These are phyloP conservation scores for Parazoanthus atlanticus DNA, from an alignment of 92 coral and sea anemone species.

Conservation along the genomic window DNA sequence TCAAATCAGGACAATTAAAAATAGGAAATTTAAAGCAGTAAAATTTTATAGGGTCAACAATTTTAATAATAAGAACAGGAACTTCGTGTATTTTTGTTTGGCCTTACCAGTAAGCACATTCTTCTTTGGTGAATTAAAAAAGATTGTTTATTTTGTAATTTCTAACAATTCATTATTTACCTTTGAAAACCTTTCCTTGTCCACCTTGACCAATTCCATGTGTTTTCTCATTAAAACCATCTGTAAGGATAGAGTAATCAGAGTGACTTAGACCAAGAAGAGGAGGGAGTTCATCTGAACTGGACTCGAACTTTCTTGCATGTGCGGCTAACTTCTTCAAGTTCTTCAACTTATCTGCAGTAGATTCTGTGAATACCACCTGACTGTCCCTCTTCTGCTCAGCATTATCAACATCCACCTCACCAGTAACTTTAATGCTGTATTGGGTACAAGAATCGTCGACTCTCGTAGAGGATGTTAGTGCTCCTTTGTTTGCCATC, in stretches of 20 bases:
- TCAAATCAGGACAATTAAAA: too few species aligned
- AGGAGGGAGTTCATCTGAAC: neutral
- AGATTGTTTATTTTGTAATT: too few species aligned
- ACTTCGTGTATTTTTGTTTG: too few species aligned
- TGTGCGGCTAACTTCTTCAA: neutral
- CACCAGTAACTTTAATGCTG: neutral
- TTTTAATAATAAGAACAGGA: too few species aligned
- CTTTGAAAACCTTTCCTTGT: neutral
- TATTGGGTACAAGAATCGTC: neutral
- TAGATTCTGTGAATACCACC: neutral
- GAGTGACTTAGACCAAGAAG: neutral
- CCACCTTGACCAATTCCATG: neutral
- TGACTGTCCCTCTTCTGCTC: neutral
- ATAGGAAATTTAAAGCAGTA: too few species aligned
- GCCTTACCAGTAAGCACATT: too few species aligned
- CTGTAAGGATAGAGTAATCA: neutral
- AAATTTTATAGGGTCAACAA: too few species aligned
- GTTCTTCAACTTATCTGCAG: neutral
- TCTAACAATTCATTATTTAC: neutral
- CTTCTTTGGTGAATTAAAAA: too few species aligned
- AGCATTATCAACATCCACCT: neutral
- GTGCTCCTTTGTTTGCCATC: neutral
- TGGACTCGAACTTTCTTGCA: neutral
- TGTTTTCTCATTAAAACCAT: neutral
- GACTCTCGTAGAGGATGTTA: neutral